Evolutionary conservation across 1,140 invertebrate species (phyloP).

Genomic region (Venustaconcha ellipsiformis): DNA sequence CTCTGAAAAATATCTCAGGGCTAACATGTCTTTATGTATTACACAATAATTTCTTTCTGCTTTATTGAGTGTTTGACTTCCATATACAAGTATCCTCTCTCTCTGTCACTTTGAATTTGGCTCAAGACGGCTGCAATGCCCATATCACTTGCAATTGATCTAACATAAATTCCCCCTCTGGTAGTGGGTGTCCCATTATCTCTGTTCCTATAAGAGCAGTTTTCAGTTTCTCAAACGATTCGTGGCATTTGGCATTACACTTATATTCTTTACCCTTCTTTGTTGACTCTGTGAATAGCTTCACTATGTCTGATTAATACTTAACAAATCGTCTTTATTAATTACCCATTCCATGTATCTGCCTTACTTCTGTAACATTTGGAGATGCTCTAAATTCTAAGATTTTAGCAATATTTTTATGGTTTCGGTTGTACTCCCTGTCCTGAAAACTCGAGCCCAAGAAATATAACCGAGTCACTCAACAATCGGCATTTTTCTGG

Average conservation of each 20-base stretch:
- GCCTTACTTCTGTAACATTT: slow-evolving; percentile 16
- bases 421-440: slow-evolving; percentile 1
- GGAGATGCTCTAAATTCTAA: slow-evolving; percentile 16
- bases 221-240: too few relatives aligned
- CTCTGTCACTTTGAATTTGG: too few relatives aligned
- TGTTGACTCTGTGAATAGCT: slow-evolving; percentile 9
- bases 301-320: slow-evolving; percentile 16
- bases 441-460: slow-evolving; percentile 13
- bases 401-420: neutral
- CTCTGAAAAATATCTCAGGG: slow-evolving; percentile 17
- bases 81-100: slow-evolving; percentile 34
- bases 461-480: slow-evolving; percentile 29
- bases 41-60: slow-evolving; percentile 67
- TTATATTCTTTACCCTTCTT: slow-evolving; percentile 1
- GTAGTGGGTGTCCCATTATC: too few relatives aligned
- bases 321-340: slow-evolving; percentile 19
- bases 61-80: slow-evolving; percentile 22
- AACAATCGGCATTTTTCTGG: slow-evolving; percentile 20
- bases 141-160: too few relatives aligned
- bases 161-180: too few relatives aligned
- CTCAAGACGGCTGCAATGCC: too few relatives aligned
- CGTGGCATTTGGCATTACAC: too few relatives aligned
- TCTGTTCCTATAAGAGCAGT: too few relatives aligned
- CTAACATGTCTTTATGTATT: slow-evolving; percentile 18
- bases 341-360: slow-evolving; percentile 20